These are phyloP conservation scores for Trigoniulus corallinus DNA, from an alignment of 1,140 invertebrate species.

Conservation along the genomic window DNA sequence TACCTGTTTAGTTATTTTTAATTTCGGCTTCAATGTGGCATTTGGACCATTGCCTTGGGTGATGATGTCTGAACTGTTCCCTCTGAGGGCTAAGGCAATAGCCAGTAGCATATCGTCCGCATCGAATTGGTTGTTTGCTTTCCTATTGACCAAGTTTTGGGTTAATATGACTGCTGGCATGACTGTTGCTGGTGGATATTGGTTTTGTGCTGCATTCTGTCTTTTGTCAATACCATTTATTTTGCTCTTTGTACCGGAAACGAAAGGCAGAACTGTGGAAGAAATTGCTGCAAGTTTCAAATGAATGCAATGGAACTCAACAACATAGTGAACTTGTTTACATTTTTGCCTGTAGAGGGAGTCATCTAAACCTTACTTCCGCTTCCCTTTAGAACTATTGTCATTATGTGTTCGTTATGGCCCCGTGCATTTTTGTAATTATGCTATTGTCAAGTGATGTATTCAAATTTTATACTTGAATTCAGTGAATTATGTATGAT, in stretches of 20 bases:
- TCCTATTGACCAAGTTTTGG: slow-evolving; percentile 79
- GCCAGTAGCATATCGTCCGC: slow-evolving; percentile 27
- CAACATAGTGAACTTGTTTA: too few relatives aligned
- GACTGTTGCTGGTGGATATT: slow-evolving; percentile 21
- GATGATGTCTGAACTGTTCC: slow-evolving; percentile 56
- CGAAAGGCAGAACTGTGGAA: slow-evolving; percentile 35
- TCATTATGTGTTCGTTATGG: too few relatives aligned
- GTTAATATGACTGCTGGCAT: slow-evolving; percentile 37
- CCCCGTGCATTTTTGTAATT: too few relatives aligned
- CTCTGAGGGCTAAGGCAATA: slow-evolving; percentile 23
- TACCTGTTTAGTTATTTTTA: slow-evolving; percentile 49
- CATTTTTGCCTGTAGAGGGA: too few relatives aligned
- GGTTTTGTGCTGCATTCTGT: slow-evolving; percentile 23
- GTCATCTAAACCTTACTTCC: too few relatives aligned
- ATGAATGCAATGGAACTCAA: too few relatives aligned
- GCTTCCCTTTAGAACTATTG: too few relatives aligned
- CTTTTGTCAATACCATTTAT: slow-evolving; percentile 31
- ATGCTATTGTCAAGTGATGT: too few relatives aligned
- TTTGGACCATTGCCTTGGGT: slow-evolving; percentile 55
- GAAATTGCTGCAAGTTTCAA: slow-evolving; percentile 32
- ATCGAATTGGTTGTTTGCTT: slow-evolving; percentile 79
- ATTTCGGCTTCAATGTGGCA: slow-evolving; percentile 48
- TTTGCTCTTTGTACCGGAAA: slow-evolving; percentile 37
- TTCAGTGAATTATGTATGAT: too few relatives aligned
- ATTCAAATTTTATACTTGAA: too few relatives aligned